Conservation (phyloP, 2,113 vertebrate genomes). For the Pollimyrus isidori region DNA sequence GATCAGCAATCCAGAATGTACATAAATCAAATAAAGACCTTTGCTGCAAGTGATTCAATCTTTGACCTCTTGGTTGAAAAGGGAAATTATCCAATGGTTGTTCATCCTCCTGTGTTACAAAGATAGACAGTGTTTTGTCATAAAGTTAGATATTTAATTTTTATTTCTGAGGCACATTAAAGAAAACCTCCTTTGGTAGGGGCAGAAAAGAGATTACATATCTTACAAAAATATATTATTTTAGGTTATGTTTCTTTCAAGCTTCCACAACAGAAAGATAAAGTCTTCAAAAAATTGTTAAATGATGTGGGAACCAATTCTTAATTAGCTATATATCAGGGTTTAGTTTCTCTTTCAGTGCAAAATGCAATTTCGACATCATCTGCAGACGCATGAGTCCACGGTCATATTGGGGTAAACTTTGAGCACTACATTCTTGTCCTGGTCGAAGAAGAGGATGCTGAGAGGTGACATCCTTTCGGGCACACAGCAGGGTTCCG, state of each 20-base stretch:
- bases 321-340: not conserved
- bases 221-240: constrained; percentile 14
- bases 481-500: constrained; percentile 90
- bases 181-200: not conserved
- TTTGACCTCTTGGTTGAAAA: not conserved
- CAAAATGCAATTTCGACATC: constrained; percentile 42
- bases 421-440: constrained; percentile 92
- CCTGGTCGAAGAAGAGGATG: constrained; percentile 92
- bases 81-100: not conserved
- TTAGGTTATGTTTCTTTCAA: constrained; percentile 3
- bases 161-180: constrained; percentile 5
- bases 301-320: constrained; percentile 5
- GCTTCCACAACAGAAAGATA: not conserved
- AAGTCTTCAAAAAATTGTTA: constrained; percentile 11
- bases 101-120: not conserved
- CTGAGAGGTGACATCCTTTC: constrained; percentile 95
- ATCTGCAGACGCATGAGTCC: constrained; percentile 91
- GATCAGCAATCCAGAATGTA: not conserved
- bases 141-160: not conserved
- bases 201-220: not conserved
- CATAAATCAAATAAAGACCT: not conserved
- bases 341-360: constrained; percentile 44
- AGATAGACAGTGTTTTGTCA: not conserved
- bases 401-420: constrained; percentile 98
- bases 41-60: constrained; percentile 3